Evolutionary conservation across 2,113 vertebrate genomes (phyloP).

Genomic region (Lamprotornis superbus): DNA sequence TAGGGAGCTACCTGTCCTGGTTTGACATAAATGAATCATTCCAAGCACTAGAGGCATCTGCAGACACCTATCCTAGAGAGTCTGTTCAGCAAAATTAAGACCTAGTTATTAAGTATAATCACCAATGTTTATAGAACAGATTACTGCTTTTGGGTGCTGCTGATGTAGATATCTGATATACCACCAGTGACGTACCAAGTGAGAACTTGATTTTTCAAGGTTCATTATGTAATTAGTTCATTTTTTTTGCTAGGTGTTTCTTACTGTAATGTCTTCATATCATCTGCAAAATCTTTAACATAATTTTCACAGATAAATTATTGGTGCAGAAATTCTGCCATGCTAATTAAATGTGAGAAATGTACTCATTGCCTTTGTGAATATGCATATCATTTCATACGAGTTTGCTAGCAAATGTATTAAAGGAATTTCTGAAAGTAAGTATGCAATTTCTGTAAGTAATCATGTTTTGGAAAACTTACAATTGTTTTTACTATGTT

Average conservation of each 20-base stretch:
- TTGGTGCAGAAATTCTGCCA: not conserved
- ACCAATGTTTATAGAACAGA: constrained; percentile 21
- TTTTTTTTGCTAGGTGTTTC: constrained; percentile 17
- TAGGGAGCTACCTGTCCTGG: not conserved
- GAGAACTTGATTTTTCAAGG: constrained; percentile 28
- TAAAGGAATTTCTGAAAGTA: not conserved
- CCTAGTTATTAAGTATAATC: constrained; percentile 54
- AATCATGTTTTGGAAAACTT: not conserved
- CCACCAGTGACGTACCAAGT: not conserved
- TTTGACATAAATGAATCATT: not conserved
- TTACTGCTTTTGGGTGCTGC: not conserved
- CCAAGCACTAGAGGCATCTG: not conserved
- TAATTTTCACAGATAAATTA: constrained; percentile 44
- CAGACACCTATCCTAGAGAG: not conserved
- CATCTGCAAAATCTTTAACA: constrained; percentile 16
- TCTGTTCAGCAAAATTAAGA: constrained; percentile 29
- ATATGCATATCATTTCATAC: not conserved
- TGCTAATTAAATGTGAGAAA: constrained; percentile 30
- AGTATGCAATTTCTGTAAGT: not conserved
- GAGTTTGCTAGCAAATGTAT: not conserved
- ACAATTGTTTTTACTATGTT: not conserved
- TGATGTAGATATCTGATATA: constrained; percentile 25
- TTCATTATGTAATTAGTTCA: constrained; percentile 44
- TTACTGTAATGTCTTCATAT: constrained; percentile 42
- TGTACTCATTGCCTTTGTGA: not conserved